phyloP scores from a whole-genome alignment of 2,888 invertebrate genomes.

The Neoitamus cyanurus region DNA sequence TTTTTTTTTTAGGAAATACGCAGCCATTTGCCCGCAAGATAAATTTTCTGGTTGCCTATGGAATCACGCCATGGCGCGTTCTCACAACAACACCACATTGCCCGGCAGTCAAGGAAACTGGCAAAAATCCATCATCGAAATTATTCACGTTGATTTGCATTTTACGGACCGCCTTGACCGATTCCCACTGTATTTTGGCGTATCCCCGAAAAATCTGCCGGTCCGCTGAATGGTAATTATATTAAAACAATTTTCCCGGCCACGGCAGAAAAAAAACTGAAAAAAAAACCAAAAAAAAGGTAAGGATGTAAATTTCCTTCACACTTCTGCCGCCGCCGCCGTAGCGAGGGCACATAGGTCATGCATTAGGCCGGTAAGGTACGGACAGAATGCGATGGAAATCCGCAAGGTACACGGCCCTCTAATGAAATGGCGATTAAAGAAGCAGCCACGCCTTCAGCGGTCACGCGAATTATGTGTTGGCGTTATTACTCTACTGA shows the following conservation, averaged over 20 bases:
- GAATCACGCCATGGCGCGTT: conserved; percentile 18
- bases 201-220: conserved; percentile 18
- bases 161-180: conserved; percentile 25
- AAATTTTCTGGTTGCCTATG: conserved; percentile 25
- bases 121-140: background rate
- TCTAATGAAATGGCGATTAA: conserved; percentile 47
- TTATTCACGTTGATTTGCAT: conserved; percentile 36
- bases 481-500: conserved; percentile 50
- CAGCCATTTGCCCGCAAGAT: conserved; percentile 32
- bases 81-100: background rate
- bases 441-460: conserved; percentile 55
- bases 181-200: conserved; percentile 12
- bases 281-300: conserved; percentile 16
- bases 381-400: background rate
- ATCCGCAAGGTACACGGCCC: conserved; percentile 36
- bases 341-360: background rate
- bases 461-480: conserved; percentile 55
- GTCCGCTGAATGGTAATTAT: conserved; percentile 26
- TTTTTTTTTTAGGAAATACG: conserved; percentile 23
- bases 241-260: conserved; percentile 27
- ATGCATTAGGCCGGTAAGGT: background rate
- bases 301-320: conserved; percentile 34
- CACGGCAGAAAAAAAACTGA: background rate
- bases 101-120: background rate
- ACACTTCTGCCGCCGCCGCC: background rate